Percentiles rank a stretch among this genome's conserved stretches.
These are phyloP conservation scores for Liodrosophila aerea DNA, from an alignment of 2,888 invertebrate genomes.

Conservation along the genomic window DNA sequence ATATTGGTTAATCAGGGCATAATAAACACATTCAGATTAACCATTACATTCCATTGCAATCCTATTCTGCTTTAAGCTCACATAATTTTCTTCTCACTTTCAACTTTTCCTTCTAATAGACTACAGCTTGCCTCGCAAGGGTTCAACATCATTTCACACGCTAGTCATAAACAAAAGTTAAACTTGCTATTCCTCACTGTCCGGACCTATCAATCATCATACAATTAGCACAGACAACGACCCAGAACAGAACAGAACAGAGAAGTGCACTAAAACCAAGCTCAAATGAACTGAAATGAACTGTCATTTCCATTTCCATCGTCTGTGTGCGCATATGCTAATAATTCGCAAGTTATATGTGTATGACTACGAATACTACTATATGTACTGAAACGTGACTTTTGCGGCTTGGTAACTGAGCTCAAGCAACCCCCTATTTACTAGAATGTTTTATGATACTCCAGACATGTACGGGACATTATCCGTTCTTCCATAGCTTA, in stretches of 20 bases:
- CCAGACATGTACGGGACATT: constrained; percentile 21
- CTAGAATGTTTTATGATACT: constrained; percentile 28
- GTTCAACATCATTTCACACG: constrained; percentile 28
- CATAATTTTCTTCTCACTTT: neutral
- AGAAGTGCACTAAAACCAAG: neutral
- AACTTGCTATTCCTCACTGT: constrained; percentile 22
- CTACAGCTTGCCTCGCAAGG: neutral
- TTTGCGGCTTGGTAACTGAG: constrained; percentile 41
- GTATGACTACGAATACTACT: constrained; percentile 1
- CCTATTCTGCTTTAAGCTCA: no score
- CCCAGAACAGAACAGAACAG: neutral
- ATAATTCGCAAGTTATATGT: constrained; percentile 42
- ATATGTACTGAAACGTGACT: constrained; percentile 64
- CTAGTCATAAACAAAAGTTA: constrained; percentile 27
- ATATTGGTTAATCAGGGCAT: no score
- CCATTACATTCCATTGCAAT: no score
- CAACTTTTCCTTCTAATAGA: no score
- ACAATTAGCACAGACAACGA: constrained; percentile 38
- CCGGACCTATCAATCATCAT: constrained; percentile 39
- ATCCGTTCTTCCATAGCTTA: no score
- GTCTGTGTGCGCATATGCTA: constrained; percentile 38
- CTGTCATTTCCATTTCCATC: constrained; percentile 4
- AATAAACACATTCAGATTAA: no score
- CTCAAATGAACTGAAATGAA: neutral
- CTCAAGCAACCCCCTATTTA: constrained; percentile 23